Percentiles rank a stretch among this genome's conserved stretches.
phyloP scores from a whole-genome alignment of 2,888 invertebrate species.

The Mythimna loreyi region DNA sequence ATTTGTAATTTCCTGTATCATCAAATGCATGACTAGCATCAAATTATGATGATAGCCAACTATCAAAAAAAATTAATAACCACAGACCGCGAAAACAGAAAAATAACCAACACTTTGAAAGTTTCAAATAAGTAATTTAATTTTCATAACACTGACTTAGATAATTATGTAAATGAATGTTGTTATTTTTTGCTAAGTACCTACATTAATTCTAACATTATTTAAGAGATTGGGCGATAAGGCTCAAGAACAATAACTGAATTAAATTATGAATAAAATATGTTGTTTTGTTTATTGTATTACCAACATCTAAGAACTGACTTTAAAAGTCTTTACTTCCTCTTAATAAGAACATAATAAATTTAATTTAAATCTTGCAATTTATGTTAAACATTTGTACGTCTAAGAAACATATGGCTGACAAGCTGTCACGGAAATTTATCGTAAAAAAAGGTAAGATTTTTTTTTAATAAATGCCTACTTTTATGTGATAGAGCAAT shows the following conservation, averaged over 20 bases:
- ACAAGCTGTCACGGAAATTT: neutral
- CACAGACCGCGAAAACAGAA: neutral
- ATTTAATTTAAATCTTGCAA: neutral
- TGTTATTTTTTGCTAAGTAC: neutral
- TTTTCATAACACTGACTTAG: neutral
- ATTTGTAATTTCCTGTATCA: too few relatives aligned
- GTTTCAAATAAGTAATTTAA: neutral
- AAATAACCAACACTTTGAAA: neutral
- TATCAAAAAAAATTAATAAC: neutral
- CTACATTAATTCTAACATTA: neutral
- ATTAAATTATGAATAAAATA: neutral
- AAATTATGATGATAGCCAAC: too few relatives aligned
- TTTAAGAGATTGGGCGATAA: constrained; percentile 8
- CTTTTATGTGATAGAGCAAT: neutral
- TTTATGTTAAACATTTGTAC: neutral
- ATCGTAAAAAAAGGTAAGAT: neutral
- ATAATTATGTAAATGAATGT: neutral
- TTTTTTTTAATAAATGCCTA: neutral
- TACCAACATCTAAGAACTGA: neutral
- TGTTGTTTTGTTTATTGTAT: too few relatives aligned
- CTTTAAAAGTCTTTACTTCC: neutral
- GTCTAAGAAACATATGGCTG: neutral
- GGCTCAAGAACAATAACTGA: neutral
- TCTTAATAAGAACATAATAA: neutral
- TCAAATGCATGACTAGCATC: too few relatives aligned